Conservation (phyloP, 2,797 vertebrate species). For the Trachurus trachurus region DNA sequence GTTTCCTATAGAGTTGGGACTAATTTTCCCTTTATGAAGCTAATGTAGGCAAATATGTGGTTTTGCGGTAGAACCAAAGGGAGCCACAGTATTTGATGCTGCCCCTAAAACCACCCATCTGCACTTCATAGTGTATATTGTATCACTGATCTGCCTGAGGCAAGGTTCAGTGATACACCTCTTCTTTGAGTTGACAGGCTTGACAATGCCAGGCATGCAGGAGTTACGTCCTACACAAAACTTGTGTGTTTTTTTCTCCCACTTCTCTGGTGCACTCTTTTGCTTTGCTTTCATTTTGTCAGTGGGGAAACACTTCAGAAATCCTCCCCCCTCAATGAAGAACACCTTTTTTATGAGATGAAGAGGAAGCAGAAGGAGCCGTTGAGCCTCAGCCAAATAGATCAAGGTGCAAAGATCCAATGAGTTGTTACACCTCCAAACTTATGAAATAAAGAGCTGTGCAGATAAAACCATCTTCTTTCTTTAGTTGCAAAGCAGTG, state of each 20-base stretch:
- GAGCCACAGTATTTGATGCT: slow-evolving; percentile 36
- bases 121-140: slow-evolving; percentile 47
- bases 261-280: slow-evolving; percentile 25
- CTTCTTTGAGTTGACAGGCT: slow-evolving; percentile 64
- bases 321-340: slow-evolving; percentile 26
- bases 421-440: slow-evolving; percentile 27
- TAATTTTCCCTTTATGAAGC: slow-evolving; percentile 37
- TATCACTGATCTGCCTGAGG: slow-evolving; percentile 55
- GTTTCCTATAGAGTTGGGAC: slow-evolving; percentile 30
- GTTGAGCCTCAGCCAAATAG: slow-evolving; percentile 33
- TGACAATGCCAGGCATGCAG: slow-evolving; percentile 68
- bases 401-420: slow-evolving; percentile 25
- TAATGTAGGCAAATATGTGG: slow-evolving; percentile 66
- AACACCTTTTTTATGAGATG: slow-evolving; percentile 44
- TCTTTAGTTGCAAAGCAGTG: neutral
- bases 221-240: slow-evolving; percentile 50
- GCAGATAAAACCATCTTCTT: neutral
- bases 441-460: slow-evolving; percentile 31
- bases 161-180: slow-evolving; percentile 63
- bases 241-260: neutral
- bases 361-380: slow-evolving; percentile 40
- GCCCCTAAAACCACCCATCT: slow-evolving; percentile 59
- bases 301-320: slow-evolving; percentile 31
- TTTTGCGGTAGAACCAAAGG: slow-evolving; percentile 67
- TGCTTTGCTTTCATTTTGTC: slow-evolving; percentile 40